Conservation (phyloP, 2,797 vertebrate species). For the Malurus splendens region DNA sequence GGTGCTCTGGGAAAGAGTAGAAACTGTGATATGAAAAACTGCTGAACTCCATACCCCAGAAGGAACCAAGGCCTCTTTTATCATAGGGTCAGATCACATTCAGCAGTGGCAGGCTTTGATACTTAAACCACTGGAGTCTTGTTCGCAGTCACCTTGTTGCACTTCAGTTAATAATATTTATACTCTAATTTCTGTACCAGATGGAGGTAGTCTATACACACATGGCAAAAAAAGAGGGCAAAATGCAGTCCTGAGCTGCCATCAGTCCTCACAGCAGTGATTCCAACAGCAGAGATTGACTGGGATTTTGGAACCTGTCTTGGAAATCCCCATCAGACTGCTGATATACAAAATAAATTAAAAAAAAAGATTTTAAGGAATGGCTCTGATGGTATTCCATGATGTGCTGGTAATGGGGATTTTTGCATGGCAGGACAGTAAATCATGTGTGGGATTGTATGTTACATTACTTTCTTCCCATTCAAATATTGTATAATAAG, state of each 20-base stretch:
- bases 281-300: neutral
- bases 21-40: conserved; percentile 17
- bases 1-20: neutral
- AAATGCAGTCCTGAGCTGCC: neutral
- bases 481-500: neutral
- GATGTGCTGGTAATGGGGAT: neutral
- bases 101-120: conserved; percentile 14
- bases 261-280: neutral
- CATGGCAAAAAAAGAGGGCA: neutral
- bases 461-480: neutral
- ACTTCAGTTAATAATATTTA: neutral
- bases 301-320: neutral
- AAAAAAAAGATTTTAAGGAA: neutral
- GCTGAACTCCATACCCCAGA: neutral
- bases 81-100: neutral
- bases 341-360: neutral
- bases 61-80: conserved; percentile 5
- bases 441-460: neutral
- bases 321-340: neutral
- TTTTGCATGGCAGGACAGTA: neutral
- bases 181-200: conserved; percentile 19
- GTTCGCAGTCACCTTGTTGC: neutral
- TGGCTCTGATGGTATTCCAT: neutral
- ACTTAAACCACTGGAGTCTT: neutral
- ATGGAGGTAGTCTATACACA: neutral